Conservation (phyloP, 2,888 invertebrate genomes). For the Dicranocentrus wangi region DNA sequence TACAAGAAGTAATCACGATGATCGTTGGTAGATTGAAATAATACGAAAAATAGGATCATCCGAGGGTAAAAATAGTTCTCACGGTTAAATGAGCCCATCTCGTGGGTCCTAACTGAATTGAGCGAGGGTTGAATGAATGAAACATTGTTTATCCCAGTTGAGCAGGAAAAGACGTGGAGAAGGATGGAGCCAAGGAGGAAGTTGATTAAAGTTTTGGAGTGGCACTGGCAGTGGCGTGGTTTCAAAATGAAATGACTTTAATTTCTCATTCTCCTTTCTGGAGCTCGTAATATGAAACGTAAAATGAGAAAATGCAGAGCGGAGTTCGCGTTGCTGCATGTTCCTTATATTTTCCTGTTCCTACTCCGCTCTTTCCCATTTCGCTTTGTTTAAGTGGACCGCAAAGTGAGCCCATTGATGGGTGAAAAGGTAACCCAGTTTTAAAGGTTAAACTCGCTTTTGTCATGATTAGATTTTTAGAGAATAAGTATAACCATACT, state of each 20-base stretch:
- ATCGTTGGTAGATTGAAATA: background rate
- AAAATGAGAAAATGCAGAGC: too few species aligned
- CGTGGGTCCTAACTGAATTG: conserved; percentile 1
- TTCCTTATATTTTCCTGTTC: too few species aligned
- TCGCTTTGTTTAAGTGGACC: too few species aligned
- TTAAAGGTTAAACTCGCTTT: too few species aligned
- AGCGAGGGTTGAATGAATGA: background rate
- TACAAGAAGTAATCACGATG: conserved; percentile 4
- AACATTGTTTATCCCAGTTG: background rate
- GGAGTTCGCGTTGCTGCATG: background rate
- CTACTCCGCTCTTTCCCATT: too few species aligned
- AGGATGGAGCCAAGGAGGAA: background rate
- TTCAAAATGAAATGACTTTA: conserved; percentile 3
- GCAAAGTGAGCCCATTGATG: too few species aligned
- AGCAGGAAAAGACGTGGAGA: background rate
- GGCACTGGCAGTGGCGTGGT: background rate
- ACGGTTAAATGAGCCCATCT: conserved; percentile 15
- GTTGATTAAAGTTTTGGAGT: conserved; percentile 14
- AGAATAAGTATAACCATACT: too few species aligned
- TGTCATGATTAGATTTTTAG: too few species aligned
- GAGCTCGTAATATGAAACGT: background rate
- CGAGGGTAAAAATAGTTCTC: conserved; percentile 35
- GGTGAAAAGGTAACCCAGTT: too few species aligned
- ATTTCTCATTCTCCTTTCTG: background rate
- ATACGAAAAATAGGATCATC: conserved; percentile 17